phyloP scores from a whole-genome alignment of 2,113 vertebrate species.

The Festucalex cinctus region DNA sequence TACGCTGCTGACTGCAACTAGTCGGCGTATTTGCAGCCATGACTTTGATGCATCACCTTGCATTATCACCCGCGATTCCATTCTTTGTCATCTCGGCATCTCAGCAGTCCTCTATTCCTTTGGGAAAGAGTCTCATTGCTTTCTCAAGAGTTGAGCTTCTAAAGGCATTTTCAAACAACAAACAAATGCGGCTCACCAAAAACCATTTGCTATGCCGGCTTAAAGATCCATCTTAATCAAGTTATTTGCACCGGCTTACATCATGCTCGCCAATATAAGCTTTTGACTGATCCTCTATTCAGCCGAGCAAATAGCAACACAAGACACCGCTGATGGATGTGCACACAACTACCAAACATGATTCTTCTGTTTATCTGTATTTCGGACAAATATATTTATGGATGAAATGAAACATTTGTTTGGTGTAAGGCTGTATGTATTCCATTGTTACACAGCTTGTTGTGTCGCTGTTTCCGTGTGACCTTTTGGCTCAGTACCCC shows the following conservation, averaged over 20 bases:
- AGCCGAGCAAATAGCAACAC: conserved; percentile 44
- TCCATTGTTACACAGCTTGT: conserved; percentile 1
- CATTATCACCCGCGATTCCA: not conserved
- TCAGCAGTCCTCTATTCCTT: not conserved
- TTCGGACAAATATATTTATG: not conserved
- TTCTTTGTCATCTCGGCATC: not conserved
- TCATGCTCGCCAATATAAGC: conserved; percentile 38
- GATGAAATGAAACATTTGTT: not conserved
- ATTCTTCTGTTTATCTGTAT: not conserved
- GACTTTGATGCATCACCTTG: not conserved
- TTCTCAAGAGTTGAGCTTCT: not conserved
- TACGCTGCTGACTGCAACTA: not conserved
- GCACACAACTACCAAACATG: not conserved
- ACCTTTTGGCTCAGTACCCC: conserved; percentile 21
- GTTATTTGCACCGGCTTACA: conserved; percentile 49
- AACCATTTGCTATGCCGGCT: conserved; percentile 23
- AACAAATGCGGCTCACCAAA: conserved; percentile 10
- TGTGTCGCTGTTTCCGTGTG: not conserved
- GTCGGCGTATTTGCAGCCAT: not conserved
- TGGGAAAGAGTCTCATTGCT: not conserved
- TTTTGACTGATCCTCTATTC: conserved; percentile 48
- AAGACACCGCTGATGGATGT: conserved; percentile 25
- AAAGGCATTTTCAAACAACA: conserved; percentile 34
- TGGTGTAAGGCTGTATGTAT: conserved; percentile 9
- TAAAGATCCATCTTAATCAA: conserved; percentile 47